These are phyloP conservation scores for Magallana gigas DNA, from an alignment of 1,140 invertebrate genomes.

Conservation along the genomic window DNA sequence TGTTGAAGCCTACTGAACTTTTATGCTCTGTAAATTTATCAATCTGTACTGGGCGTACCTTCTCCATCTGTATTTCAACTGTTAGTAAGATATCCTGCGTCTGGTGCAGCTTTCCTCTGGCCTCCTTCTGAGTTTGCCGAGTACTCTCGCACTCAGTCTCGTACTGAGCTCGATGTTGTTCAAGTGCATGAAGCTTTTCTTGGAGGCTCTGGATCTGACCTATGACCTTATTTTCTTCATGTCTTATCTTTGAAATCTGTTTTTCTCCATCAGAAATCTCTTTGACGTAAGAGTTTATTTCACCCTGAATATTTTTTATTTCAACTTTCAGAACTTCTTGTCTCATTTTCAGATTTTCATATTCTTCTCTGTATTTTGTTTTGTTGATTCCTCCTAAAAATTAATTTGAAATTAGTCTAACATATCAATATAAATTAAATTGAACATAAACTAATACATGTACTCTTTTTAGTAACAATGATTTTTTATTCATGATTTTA, in stretches of 20 bases:
- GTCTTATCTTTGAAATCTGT: slow-evolving; percentile 53
- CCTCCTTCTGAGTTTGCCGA: slow-evolving; percentile 46
- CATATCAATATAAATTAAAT: too few species aligned
- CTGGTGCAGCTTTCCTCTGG: slow-evolving; percentile 49
- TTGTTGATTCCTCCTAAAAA: slow-evolving; percentile 35
- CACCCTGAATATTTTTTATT: slow-evolving; percentile 36
- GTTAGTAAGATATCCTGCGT: slow-evolving; percentile 55
- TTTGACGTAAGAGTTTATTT: slow-evolving; percentile 42
- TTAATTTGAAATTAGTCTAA: too few species aligned
- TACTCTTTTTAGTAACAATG: too few species aligned
- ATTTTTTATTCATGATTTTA: too few species aligned
- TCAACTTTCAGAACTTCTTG: slow-evolving; percentile 55
- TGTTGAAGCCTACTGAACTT: too few species aligned
- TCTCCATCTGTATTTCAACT: slow-evolving; percentile 64
- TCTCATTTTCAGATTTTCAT: slow-evolving; percentile 53
- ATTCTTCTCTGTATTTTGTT: slow-evolving; percentile 55
- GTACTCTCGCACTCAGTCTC: slow-evolving; percentile 41
- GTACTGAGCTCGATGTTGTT: slow-evolving; percentile 53
- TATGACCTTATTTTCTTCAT: slow-evolving; percentile 53
- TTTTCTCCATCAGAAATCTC: slow-evolving; percentile 48
- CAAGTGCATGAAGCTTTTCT: slow-evolving; percentile 56
- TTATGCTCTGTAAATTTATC: background rate
- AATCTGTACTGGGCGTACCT: slow-evolving; percentile 1
- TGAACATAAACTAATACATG: too few species aligned
- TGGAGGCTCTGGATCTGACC: slow-evolving; percentile 52